Evolutionary conservation across 2,113 vertebrate genomes (phyloP), one percentile per base, ranked within the genome.

Genomic region (Myiagra hebetior): DNA sequence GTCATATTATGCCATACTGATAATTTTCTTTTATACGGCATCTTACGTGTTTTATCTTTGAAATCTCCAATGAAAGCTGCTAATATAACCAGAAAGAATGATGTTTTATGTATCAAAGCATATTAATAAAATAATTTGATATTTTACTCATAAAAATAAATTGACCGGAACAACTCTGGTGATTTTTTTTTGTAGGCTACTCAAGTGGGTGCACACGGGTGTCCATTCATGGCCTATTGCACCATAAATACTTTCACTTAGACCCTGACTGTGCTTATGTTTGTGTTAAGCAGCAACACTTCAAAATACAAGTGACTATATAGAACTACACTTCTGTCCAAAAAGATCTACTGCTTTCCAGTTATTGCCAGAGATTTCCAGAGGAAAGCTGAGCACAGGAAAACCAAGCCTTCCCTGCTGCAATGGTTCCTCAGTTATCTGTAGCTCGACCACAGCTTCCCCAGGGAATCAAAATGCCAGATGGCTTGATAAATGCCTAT

Each of bases 401-500:
- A 85, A 81, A 50, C 9, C 14, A 59, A 70, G 17, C 42, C 31
- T 24, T 76, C 35, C 53, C 14, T 37, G 27, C 39, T 81, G 70
- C 2, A 9, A 39, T 70, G 67, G 77, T 57, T 86, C 28, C 85
- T 64, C n/a, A 39, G 82, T 81, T 83, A 31, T 69, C 87, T 3
- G 7, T 35, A 91, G 64, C 64, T 91, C 0, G 0, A 60, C 86
- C 57, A 37, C 57, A 35, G 17, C 53, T 79, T 63, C 82, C 72
- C 79, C 49, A 46, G 65, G 63, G 75, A 93, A 84, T 70, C 82
- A 91, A 87, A 69, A 82, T 74, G 80, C 74, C 96, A 89, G 93
- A 92, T 96, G 95, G 95, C 94, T 92, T 95, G 75, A 97, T 97
- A 92, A 97, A 94, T 87, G 93, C 86, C 69, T 91, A 73, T 91